Percentiles rank a stretch among this genome's conserved stretches.
phyloP scores from a whole-genome alignment of 1,140 invertebrate genomes.

The Acromyrmex charruanus region DNA sequence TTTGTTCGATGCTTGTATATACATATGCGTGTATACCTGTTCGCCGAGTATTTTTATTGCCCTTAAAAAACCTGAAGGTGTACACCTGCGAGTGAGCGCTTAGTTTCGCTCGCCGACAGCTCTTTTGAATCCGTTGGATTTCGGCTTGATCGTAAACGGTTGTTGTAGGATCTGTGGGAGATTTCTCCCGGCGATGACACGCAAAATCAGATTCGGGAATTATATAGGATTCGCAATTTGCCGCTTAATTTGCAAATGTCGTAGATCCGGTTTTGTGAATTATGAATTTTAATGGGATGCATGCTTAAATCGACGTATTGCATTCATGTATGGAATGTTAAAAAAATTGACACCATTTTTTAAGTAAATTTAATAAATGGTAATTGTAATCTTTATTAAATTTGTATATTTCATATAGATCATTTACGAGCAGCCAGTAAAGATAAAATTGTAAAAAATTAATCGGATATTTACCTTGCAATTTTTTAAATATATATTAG shows the following conservation, averaged over 20 bases:
- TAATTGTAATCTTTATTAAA: background rate
- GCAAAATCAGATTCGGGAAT: slow-evolving; percentile 48
- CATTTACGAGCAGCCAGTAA: background rate
- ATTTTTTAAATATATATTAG: slow-evolving; percentile 3
- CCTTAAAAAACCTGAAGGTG: slow-evolving; percentile 28
- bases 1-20: background rate
- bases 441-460: background rate
- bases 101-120: slow-evolving; percentile 57
- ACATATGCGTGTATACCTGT: background rate
- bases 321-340: background rate
- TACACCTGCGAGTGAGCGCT: slow-evolving; percentile 48
- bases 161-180: background rate
- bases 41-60: slow-evolving; percentile 52
- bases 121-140: slow-evolving; percentile 40
- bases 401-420: background rate
- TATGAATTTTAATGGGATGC: slow-evolving; percentile 13
- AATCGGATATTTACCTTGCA: background rate
- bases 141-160: slow-evolving; percentile 39
- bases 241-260: slow-evolving; percentile 13
- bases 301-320: slow-evolving; percentile 11
- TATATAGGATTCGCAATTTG: slow-evolving; percentile 40
- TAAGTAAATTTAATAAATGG: slow-evolving; percentile 9
- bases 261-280: slow-evolving; percentile 19
- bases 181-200: slow-evolving; percentile 40
- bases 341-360: background rate